A percentile compares a stretch with the other conserved stretches of the same genome.
These are phyloP conservation scores for Beris chalybata DNA, from an alignment of 2,888 invertebrate species.

Conservation along the genomic window DNA sequence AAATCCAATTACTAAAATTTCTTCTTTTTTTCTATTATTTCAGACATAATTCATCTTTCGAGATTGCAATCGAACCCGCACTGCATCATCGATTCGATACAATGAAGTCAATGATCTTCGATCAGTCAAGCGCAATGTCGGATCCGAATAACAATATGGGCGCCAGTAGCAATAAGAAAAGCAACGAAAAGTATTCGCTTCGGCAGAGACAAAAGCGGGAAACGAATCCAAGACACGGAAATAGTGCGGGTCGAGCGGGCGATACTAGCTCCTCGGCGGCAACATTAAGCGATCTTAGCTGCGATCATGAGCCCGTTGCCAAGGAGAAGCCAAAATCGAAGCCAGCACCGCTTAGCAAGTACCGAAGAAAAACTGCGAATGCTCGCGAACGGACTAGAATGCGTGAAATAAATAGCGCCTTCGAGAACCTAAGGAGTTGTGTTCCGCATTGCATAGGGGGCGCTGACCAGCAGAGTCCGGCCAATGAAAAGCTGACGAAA, in stretches of 20 bases:
- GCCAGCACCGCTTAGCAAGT: slow-evolving; percentile 81
- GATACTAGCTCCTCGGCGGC: slow-evolving; percentile 5
- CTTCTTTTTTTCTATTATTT: slow-evolving; percentile 23
- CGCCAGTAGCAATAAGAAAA: slow-evolving; percentile 53
- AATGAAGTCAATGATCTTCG: slow-evolving; percentile 34
- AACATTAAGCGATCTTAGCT: slow-evolving; percentile 33
- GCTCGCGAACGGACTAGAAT: slow-evolving; percentile 84
- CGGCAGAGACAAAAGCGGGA: slow-evolving; percentile 67
- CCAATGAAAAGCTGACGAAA: slow-evolving; percentile 83
- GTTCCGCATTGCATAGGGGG: slow-evolving; percentile 63
- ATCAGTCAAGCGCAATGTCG: slow-evolving; percentile 34
- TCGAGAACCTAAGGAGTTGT: slow-evolving; percentile 76
- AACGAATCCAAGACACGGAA: slow-evolving; percentile 48
- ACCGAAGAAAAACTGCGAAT: slow-evolving; percentile 87
- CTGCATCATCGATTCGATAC: slow-evolving; percentile 15
- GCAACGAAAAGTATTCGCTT: slow-evolving; percentile 67
- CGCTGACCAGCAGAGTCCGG: slow-evolving; percentile 45
- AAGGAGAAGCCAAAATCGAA: slow-evolving; percentile 62
- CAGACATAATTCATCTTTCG: slow-evolving; percentile 21
- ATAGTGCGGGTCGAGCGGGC: slow-evolving; percentile 20
- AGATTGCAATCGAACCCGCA: slow-evolving; percentile 18
- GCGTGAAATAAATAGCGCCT: slow-evolving; percentile 88
- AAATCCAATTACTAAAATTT: slow-evolving; percentile 10
- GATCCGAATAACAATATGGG: slow-evolving; percentile 39
- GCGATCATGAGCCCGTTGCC: slow-evolving; percentile 25